A percentile compares a stretch with the other conserved stretches of the same genome.
Conservation (phyloP, 2,888 invertebrate species). For the Syrphus vitripennis region DNA sequence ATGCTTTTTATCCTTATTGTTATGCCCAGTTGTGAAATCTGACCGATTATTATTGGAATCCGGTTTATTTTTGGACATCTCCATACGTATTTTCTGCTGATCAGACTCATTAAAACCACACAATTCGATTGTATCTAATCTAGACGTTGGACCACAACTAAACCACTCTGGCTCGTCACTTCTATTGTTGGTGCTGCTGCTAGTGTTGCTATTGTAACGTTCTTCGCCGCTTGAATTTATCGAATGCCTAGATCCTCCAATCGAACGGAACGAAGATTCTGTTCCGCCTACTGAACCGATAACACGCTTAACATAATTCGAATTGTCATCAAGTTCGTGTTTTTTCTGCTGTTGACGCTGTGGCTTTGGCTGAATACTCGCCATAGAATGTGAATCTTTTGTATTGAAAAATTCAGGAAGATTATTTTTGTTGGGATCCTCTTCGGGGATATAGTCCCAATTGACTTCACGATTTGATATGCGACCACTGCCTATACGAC, state of each 20-base stretch:
- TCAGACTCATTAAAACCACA: slow-evolving; percentile 79
- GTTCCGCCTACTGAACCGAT: slow-evolving; percentile 76
- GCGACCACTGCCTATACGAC: slow-evolving; percentile 80
- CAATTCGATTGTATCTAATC: slow-evolving; percentile 79
- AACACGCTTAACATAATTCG: slow-evolving; percentile 78
- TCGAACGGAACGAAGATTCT: slow-evolving; percentile 66
- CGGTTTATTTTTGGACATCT: slow-evolving; percentile 43
- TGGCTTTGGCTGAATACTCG: neutral
- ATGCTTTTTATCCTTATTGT: slow-evolving; percentile 65
- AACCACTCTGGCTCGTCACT: slow-evolving; percentile 80
- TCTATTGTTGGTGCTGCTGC: slow-evolving; percentile 64
- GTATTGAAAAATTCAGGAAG: slow-evolving; percentile 62
- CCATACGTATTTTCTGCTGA: slow-evolving; percentile 69
- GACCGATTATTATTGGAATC: slow-evolving; percentile 56
- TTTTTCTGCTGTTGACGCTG: slow-evolving; percentile 36
- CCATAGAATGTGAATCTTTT: neutral
- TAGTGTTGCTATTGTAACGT: slow-evolving; percentile 73
- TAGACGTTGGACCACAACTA: slow-evolving; percentile 79
- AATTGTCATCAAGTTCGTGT: slow-evolving; percentile 72
- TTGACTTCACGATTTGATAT: slow-evolving; percentile 75
- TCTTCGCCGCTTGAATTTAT: slow-evolving; percentile 73
- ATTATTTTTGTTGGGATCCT: slow-evolving; percentile 38
- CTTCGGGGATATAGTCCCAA: slow-evolving; percentile 73
- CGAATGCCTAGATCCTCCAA: slow-evolving; percentile 19
- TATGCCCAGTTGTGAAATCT: slow-evolving; percentile 21